These are phyloP conservation scores for Zaprionus ornatus DNA, from an alignment of 1,140 invertebrate genomes.

Conservation along the genomic window DNA sequence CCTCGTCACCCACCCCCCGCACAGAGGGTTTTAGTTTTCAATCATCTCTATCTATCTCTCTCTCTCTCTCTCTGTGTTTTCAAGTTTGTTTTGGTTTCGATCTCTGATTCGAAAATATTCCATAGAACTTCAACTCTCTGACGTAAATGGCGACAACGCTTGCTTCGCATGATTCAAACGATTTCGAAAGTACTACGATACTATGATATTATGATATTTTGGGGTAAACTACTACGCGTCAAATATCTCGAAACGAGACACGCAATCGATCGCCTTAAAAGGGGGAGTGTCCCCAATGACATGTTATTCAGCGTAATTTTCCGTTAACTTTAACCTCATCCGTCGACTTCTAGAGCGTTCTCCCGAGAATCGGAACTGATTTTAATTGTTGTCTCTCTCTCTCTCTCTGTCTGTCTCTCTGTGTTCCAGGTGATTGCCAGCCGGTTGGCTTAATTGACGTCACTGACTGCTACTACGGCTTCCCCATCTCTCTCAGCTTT, in stretches of 20 bases:
- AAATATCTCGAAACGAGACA: slow-evolving; percentile 9
- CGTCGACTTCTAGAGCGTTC: background rate
- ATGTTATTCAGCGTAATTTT: slow-evolving; percentile 16
- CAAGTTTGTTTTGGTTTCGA: slow-evolving; percentile 1
- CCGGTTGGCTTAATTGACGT: slow-evolving; percentile 90
- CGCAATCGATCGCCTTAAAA: slow-evolving; percentile 19
- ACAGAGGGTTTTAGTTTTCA: background rate
- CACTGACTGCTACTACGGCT: slow-evolving; percentile 92
- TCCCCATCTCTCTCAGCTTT: slow-evolving; percentile 93
- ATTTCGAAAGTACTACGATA: slow-evolving; percentile 16
- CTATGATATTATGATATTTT: background rate
- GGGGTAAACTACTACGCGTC: slow-evolving; percentile 5
- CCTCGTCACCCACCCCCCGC: slow-evolving; percentile 1
- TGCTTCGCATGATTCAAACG: slow-evolving; percentile 21
- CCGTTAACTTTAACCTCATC: slow-evolving; percentile 24
- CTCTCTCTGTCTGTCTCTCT: background rate
- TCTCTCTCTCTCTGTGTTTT: background rate
- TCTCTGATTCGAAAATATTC: slow-evolving; percentile 24
- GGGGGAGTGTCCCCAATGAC: slow-evolving; percentile 3
- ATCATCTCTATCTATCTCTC: background rate
- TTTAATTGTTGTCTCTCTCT: slow-evolving; percentile 27
- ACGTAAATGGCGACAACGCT: slow-evolving; percentile 17
- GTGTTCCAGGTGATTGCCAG: slow-evolving; percentile 86
- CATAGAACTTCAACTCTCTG: slow-evolving; percentile 21
- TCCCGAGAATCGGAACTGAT: slow-evolving; percentile 4